Percentiles rank a stretch among this genome's conserved stretches.
Conservation (phyloP, 2,888 invertebrate species). For the Gastracanthus pulcherrimus region DNA sequence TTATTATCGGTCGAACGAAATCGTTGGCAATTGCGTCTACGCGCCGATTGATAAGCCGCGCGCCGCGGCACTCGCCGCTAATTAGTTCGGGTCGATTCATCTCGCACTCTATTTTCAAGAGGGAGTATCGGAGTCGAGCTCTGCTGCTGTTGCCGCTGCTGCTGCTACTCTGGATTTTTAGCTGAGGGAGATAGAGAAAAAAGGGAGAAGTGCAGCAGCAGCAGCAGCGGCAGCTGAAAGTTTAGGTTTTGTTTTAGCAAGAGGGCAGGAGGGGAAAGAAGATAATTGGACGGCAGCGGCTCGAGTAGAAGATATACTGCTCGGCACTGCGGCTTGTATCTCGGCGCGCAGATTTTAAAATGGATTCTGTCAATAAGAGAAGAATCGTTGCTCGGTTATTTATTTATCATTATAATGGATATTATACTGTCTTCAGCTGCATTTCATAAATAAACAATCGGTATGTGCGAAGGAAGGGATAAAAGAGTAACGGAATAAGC, state of each 20-base stretch:
- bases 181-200: too few species aligned
- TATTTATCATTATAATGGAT: not conserved
- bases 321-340: not conserved
- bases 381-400: not conserved
- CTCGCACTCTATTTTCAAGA: not conserved
- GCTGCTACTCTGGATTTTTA: not conserved
- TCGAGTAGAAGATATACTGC: not conserved
- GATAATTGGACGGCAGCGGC: not conserved
- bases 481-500: not conserved
- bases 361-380: slow-evolving; percentile 1
- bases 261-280: not conserved
- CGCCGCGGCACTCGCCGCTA: not conserved
- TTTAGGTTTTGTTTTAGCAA: not conserved
- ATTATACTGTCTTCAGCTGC: not conserved
- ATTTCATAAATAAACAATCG: not conserved
- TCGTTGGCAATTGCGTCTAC: too few species aligned
- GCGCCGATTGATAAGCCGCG: not conserved
- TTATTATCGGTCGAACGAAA: slow-evolving; percentile 15
- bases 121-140: too few species aligned
- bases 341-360: not conserved
- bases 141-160: too few species aligned
- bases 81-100: slow-evolving; percentile 15
- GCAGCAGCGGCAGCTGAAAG: not conserved
- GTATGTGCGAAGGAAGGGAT: not conserved
- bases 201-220: too few species aligned